Conservation (phyloP, 2,113 vertebrate species). For the Prunella himalayana region DNA sequence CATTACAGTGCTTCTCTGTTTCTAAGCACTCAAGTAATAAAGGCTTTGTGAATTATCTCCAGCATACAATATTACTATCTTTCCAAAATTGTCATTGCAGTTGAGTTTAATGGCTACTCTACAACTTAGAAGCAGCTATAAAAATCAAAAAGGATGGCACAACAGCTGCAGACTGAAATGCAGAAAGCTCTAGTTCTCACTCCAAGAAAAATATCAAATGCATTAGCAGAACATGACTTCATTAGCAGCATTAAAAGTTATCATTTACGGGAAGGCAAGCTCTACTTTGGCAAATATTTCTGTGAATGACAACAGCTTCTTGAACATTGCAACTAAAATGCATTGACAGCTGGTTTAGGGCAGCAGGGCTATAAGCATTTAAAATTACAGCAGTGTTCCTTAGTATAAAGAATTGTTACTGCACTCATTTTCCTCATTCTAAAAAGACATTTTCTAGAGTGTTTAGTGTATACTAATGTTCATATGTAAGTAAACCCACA, state of each 20-base stretch:
- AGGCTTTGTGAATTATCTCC: slow-evolving; percentile 15
- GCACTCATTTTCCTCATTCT: neutral
- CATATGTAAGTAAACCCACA: neutral
- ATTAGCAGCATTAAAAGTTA: slow-evolving; percentile 43
- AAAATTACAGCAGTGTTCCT: neutral
- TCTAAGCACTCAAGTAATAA: slow-evolving; percentile 48
- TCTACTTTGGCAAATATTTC: neutral
- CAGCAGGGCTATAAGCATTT: neutral
- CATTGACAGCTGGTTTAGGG: neutral
- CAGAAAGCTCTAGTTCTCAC: neutral
- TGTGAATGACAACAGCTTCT: neutral
- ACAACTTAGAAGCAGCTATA: slow-evolving; percentile 4
- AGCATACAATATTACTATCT: neutral
- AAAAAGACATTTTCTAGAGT: neutral
- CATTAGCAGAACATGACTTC: slow-evolving; percentile 56
- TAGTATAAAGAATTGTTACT: neutral
- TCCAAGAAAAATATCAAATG: slow-evolving; percentile 29
- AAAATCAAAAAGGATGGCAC: slow-evolving; percentile 14
- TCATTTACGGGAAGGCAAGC: slow-evolving; percentile 14
- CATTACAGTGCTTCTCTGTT: slow-evolving; percentile 12
- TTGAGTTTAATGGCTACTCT: slow-evolving; percentile 46
- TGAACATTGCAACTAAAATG: neutral
- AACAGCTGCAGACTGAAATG: neutral
- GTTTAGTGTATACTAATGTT: neutral
- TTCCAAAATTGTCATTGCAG: neutral